A percentile compares a stretch with the other conserved stretches of the same genome.
Conservation (phyloP, 2,888 invertebrate genomes). For the Metopia argyrocephala region DNA sequence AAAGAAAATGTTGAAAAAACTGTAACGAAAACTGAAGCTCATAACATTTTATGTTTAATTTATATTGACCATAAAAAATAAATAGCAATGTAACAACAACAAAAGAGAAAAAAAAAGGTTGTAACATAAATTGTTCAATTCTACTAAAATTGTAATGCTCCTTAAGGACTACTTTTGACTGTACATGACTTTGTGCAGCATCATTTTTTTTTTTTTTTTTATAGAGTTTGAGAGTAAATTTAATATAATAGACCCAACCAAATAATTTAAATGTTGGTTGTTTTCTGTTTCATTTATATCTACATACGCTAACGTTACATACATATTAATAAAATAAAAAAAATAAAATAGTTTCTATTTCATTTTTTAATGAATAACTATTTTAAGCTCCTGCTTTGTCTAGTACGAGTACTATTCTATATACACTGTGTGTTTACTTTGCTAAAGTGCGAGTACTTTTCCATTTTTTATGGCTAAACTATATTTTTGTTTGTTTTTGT, state of each 20-base stretch:
- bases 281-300: too few species aligned
- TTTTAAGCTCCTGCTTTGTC: too few species aligned
- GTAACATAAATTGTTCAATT: neutral
- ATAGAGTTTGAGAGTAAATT: too few species aligned
- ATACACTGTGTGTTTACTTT: neutral
- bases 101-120: neutral
- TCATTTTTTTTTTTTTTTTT: too few species aligned
- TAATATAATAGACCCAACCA: slow-evolving; percentile 17
- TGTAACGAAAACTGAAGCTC: slow-evolving; percentile 33
- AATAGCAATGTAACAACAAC: neutral
- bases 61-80: slow-evolving; percentile 53
- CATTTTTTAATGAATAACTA: too few species aligned
- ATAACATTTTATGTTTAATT: slow-evolving; percentile 49
- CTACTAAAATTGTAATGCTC: neutral
- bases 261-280: too few species aligned
- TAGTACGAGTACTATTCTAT: neutral
- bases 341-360: too few species aligned
- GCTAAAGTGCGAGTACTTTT: slow-evolving; percentile 20
- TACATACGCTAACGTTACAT: too few species aligned
- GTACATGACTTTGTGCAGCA: neutral
- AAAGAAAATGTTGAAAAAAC: neutral
- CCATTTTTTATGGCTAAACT: slow-evolving; percentile 37
- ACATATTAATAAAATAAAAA: too few species aligned
- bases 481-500: slow-evolving; percentile 28
- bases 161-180: slow-evolving; percentile 5